phyloP scores from a whole-genome alignment of 2,797 vertebrate species.

The Sebastes hubbsi region DNA sequence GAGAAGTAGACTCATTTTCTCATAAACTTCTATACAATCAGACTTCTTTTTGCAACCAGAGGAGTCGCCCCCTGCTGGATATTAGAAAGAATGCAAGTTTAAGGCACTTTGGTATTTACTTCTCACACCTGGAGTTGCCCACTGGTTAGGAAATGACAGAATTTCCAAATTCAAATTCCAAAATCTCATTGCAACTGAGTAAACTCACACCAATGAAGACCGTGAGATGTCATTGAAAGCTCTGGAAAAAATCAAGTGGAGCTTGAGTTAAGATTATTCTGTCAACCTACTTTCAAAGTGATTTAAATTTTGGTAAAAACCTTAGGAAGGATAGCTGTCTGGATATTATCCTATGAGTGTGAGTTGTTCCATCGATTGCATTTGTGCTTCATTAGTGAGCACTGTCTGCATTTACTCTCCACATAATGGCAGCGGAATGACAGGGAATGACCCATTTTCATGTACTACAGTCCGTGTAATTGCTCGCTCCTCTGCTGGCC shows the following conservation, averaged over 20 bases:
- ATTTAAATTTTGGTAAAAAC: neutral
- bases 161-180: no score
- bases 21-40: no score
- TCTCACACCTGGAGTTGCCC: no score
- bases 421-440: neutral
- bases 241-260: neutral
- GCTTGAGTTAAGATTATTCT: neutral
- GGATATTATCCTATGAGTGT: neutral
- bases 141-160: neutral
- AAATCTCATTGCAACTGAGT: neutral
- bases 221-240: neutral
- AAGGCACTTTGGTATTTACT: accelerated
- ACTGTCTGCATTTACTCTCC: neutral
- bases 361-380: neutral
- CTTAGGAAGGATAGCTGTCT: neutral
- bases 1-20: no score
- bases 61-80: no score
- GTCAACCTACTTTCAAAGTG: neutral
- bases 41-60: no score
- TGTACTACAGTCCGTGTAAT: neutral
- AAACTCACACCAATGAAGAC: neutral
- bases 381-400: neutral
- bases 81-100: no score
- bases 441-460: neutral
- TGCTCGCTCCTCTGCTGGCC: neutral